phyloP scores from a whole-genome alignment of 1,140 invertebrate genomes.

The Octopus bimaculoides region DNA sequence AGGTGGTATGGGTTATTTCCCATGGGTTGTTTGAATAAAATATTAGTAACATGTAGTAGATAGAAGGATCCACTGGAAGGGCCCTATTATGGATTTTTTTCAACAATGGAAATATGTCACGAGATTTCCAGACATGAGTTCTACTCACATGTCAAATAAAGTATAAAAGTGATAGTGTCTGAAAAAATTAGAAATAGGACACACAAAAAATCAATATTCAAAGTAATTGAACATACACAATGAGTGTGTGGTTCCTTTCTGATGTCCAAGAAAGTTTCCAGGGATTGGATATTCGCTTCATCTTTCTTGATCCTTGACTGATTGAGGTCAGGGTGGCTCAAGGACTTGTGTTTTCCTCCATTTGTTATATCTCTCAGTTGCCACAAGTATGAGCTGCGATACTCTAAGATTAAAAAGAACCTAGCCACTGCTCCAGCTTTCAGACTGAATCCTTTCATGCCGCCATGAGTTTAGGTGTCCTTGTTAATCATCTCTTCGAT shows the following conservation, averaged over 20 bases:
- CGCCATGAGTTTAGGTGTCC: background rate
- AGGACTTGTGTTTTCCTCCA: background rate
- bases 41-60: too few species aligned
- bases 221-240: too few species aligned
- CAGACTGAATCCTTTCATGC: background rate
- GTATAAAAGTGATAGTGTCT: too few species aligned
- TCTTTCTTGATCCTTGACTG: slow-evolving; percentile 15
- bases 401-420: background rate
- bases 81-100: too few species aligned
- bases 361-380: background rate
- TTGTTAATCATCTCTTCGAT: background rate
- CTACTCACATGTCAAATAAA: too few species aligned
- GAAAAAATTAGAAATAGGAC: too few species aligned
- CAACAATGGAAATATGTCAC: too few species aligned
- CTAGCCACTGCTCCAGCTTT: background rate
- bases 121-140: too few species aligned
- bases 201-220: too few species aligned
- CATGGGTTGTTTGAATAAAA: too few species aligned
- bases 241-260: slow-evolving; percentile 11
- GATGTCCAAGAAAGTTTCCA: background rate
- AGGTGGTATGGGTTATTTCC: too few species aligned
- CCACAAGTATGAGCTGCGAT: background rate
- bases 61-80: too few species aligned
- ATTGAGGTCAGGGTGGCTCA: slow-evolving; percentile 2
- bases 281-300: slow-evolving; percentile 15